phyloP scores from a whole-genome alignment of 2,797 vertebrate species.

The Catamblyrhynchus diadema region DNA sequence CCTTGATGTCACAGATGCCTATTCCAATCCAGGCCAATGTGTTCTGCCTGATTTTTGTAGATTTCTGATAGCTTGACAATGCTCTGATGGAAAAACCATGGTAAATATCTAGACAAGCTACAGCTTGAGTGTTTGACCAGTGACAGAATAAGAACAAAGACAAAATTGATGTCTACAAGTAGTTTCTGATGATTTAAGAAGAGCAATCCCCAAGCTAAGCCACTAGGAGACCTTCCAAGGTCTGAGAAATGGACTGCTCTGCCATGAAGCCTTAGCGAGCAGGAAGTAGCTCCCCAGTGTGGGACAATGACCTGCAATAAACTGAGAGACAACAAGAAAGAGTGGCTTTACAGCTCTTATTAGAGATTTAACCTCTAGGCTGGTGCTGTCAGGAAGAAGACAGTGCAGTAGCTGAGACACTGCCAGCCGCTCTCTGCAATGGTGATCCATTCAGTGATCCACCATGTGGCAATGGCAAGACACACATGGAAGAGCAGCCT shows the following conservation, averaged over 20 bases:
- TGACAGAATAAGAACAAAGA: background rate
- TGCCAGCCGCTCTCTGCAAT: background rate
- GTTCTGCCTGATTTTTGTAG: background rate
- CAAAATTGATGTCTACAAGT: background rate
- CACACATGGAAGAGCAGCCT: too few species aligned
- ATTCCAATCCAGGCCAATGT: background rate
- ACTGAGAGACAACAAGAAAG: background rate
- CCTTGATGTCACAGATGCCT: background rate
- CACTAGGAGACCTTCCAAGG: background rate
- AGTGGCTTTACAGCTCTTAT: background rate
- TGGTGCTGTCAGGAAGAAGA: background rate
- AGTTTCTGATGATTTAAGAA: background rate
- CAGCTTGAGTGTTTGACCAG: background rate
- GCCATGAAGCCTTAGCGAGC: background rate
- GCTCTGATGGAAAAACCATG: background rate
- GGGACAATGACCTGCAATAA: background rate
- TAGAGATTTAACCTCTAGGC: background rate
- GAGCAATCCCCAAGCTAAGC: background rate
- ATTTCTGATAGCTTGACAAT: background rate
- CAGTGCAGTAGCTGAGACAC: background rate
- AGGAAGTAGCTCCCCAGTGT: background rate
- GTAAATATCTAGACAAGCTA: background rate
- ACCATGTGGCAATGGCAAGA: background rate
- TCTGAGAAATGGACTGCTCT: background rate
- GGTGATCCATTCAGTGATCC: background rate